Evolutionary conservation across 2,888 invertebrate species (phyloP).

Genomic region (Leucophora obtusa): DNA sequence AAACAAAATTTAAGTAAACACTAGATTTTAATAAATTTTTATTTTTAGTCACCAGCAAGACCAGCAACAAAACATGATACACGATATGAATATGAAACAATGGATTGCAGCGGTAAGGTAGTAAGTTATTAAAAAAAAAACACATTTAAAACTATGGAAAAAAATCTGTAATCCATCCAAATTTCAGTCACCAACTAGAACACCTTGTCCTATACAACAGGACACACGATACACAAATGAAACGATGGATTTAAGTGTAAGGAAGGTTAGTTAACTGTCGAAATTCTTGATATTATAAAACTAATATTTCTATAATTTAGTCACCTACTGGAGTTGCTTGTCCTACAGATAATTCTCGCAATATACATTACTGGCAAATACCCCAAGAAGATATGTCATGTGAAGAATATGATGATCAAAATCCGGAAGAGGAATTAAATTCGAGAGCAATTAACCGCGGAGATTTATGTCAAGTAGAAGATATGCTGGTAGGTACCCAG

Average conservation of each 20-base stretch:
- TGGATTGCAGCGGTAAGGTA: background rate
- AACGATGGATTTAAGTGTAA: background rate
- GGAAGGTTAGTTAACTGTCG: background rate
- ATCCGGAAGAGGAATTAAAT: background rate
- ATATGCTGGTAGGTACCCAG: no score
- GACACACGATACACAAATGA: no score
- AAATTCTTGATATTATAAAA: background rate
- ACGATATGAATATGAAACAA: background rate
- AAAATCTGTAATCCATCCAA: no score
- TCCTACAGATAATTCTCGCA: background rate
- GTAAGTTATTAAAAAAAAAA: no score
- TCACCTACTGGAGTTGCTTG: background rate
- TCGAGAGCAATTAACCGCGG: no score
- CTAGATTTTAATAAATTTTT: no score
- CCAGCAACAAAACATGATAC: background rate
- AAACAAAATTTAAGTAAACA: no score
- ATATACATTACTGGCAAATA: background rate
- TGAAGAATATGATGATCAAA: background rate
- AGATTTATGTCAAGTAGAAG: no score
- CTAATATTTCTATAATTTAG: background rate
- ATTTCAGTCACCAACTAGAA: no score
- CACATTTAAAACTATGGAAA: no score
- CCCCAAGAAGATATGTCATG: background rate
- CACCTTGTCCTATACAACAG: no score
- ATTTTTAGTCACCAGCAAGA: no score